Percentiles rank a stretch among this genome's conserved stretches.
These are phyloP conservation scores for Aleiodes alternator DNA, from an alignment of 2,888 invertebrate species.

Conservation along the genomic window DNA sequence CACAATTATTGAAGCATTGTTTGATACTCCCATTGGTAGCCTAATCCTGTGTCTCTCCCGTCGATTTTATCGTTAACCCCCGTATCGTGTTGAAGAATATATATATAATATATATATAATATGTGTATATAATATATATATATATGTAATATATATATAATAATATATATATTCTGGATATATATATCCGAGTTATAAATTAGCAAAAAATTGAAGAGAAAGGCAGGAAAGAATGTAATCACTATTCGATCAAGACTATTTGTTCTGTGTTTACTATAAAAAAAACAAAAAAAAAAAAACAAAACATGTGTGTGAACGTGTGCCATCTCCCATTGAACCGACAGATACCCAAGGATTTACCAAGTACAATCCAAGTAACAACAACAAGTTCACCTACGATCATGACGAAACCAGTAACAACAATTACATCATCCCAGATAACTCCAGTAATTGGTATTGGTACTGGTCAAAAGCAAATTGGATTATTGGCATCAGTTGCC, in stretches of 20 bases:
- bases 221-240: neutral
- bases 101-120: neutral
- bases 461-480: slow-evolving; percentile 69
- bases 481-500: slow-evolving; percentile 67
- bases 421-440: slow-evolving; percentile 68
- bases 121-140: no score
- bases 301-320: slow-evolving; percentile 64
- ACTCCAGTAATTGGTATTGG: slow-evolving; percentile 69
- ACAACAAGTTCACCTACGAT: slow-evolving; percentile 74
- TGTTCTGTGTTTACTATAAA: slow-evolving; percentile 29
- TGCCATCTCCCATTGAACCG: slow-evolving; percentile 73
- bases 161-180: no score
- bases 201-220: slow-evolving; percentile 3
- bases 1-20: slow-evolving; percentile 34
- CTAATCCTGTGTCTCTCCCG: slow-evolving; percentile 37
- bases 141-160: no score
- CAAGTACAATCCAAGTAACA: slow-evolving; percentile 75
- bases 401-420: slow-evolving; percentile 71
- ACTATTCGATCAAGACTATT: neutral
- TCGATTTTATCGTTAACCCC: slow-evolving; percentile 14
- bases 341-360: slow-evolving; percentile 79
- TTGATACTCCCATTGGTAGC: slow-evolving; percentile 37
- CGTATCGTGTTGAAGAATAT: no score
- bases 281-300: slow-evolving; percentile 47
- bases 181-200: neutral